Conservation (phyloP, 2,888 invertebrate species). For the Dermolepida albohirtum region DNA sequence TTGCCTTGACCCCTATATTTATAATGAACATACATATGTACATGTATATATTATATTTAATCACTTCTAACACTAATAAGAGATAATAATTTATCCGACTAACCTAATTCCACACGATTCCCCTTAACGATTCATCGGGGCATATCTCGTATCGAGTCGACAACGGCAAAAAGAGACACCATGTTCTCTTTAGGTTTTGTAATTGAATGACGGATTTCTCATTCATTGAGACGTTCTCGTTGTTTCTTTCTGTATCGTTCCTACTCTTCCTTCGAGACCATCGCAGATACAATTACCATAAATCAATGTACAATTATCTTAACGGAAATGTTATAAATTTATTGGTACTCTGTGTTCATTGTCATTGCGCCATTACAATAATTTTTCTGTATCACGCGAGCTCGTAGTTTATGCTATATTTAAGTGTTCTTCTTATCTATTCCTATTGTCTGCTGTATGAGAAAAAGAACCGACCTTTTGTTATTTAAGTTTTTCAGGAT, state of each 20-base stretch:
- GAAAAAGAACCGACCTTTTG: constrained; percentile 19
- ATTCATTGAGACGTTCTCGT: constrained; percentile 36
- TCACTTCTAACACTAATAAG: constrained; percentile 34
- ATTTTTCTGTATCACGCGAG: constrained; percentile 14
- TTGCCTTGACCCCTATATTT: constrained; percentile 32
- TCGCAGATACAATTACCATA: constrained; percentile 17
- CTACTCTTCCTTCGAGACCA: constrained; percentile 13
- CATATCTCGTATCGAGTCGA: not conserved
- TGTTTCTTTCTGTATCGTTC: constrained; percentile 20
- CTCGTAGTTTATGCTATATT: not conserved
- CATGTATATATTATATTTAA: constrained; percentile 26
- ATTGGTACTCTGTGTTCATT: constrained; percentile 25
- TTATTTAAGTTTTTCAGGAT: constrained; percentile 13
- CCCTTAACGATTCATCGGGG: constrained; percentile 23
- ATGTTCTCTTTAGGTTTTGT: constrained; percentile 28
- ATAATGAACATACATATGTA: constrained; percentile 1
- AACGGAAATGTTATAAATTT: constrained; percentile 40
- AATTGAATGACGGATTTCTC: constrained; percentile 36
- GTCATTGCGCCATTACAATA: constrained; percentile 32
- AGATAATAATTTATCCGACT: constrained; percentile 35
- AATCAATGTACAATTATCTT: constrained; percentile 32
- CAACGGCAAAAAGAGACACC: constrained; percentile 18
- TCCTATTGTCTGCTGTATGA: constrained; percentile 15
- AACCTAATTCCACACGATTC: constrained; percentile 31
- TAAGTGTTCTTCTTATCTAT: not conserved